phyloP scores from a whole-genome alignment of 2,797 vertebrate species.

The Pyrocephalus nanus region DNA sequence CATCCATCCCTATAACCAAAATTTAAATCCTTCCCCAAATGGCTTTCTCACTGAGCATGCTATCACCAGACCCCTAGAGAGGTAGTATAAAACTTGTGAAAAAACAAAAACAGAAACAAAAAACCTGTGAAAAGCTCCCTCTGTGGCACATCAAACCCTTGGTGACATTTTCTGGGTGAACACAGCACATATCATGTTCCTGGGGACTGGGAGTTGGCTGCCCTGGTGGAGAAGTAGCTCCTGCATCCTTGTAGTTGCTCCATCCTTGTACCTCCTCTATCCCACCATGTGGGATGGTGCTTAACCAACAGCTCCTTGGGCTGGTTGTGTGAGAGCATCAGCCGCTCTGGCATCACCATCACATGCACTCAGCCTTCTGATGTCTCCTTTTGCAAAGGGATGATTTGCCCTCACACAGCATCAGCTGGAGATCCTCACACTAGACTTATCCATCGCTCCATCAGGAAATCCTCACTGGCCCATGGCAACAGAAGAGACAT shows the following conservation, averaged over 20 bases:
- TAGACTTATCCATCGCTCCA: not conserved
- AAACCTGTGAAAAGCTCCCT: not conserved
- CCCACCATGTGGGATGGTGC: not conserved
- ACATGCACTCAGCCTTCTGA: not conserved
- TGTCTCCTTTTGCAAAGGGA: not conserved
- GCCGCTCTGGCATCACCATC: not conserved
- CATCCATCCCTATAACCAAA: not conserved
- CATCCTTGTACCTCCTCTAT: not conserved
- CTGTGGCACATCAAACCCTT: not conserved
- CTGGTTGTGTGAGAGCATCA: fast-evolving
- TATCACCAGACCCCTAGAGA: not conserved
- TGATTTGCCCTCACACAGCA: not conserved
- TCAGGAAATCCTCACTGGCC: not conserved
- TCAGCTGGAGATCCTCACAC: not conserved
- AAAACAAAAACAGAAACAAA: not conserved
- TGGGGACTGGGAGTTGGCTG: not conserved
- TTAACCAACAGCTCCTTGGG: not conserved
- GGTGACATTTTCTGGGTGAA: not conserved
- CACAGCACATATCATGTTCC: not conserved
- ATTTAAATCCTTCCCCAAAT: not conserved
- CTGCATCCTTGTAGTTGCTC: not conserved
- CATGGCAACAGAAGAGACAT: not conserved
- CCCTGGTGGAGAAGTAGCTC: not conserved
- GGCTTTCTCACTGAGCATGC: not conserved
- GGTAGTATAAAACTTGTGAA: not conserved